These are phyloP conservation scores for Drosophila prosaltans DNA, from an alignment of 1,140 invertebrate species.

Conservation along the genomic window DNA sequence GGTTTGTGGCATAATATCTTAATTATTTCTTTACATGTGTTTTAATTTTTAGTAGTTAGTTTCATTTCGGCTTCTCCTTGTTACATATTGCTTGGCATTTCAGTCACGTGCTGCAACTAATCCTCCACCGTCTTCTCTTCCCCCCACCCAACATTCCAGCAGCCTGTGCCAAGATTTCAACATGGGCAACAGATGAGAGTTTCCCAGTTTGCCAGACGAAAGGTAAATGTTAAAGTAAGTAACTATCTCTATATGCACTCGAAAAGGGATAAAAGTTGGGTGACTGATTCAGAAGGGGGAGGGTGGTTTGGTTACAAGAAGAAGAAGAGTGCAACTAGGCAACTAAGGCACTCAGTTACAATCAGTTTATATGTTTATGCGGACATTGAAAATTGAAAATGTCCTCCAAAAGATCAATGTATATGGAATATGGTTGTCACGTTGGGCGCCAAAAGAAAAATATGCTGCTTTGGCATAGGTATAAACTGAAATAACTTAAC, in stretches of 20 bases:
- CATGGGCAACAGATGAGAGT: slow-evolving; percentile 63
- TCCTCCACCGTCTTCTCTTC: slow-evolving; percentile 29
- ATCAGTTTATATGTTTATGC: neutral
- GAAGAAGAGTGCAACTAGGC: neutral
- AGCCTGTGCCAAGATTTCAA: slow-evolving; percentile 24
- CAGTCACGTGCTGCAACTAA: slow-evolving; percentile 79
- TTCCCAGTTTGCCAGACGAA: slow-evolving; percentile 33
- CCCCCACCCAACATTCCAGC: neutral
- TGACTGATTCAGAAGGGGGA: neutral
- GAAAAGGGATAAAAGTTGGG: neutral
- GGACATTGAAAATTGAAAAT: neutral
- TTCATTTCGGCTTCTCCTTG: slow-evolving; percentile 34
- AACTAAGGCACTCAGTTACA: neutral
- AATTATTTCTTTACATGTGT: slow-evolving; percentile 81
- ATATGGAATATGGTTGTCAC: neutral
- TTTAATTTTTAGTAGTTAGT: slow-evolving; percentile 77
- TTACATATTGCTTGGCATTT: slow-evolving; percentile 55
- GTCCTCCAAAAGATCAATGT: neutral
- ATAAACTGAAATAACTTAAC: slow-evolving; percentile 33
- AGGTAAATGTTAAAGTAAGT: slow-evolving; percentile 74
- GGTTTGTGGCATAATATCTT: slow-evolving; percentile 73
- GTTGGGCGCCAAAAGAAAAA: slow-evolving; percentile 2
- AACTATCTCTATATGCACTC: slow-evolving; percentile 54
- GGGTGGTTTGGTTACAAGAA: too few relatives aligned
- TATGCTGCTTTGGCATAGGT: neutral